Evolutionary conservation across 2,888 invertebrate species (phyloP), one percentile per base, ranked within the genome.

Genomic region (Phania funesta): DNA sequence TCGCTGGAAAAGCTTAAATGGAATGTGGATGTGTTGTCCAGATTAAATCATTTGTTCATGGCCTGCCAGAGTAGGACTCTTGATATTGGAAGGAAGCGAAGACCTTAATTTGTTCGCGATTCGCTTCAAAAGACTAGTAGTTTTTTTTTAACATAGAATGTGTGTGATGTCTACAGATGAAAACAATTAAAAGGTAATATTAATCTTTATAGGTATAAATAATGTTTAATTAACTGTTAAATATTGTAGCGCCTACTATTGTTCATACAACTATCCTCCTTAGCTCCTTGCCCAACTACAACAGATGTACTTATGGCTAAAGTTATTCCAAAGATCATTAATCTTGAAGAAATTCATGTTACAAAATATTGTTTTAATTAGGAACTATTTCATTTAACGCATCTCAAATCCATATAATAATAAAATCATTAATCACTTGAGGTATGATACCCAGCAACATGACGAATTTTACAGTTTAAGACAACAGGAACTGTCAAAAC

Each of bases 401-500:
- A 70, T 71, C 65, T 70, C 7, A 80, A 71, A 77, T 71, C 56
- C 64, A 80, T 50, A 67, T 80, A 68, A 84, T 62, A 50, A 44
- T 64, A 83, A 76, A 85, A 62, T 71, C 86, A 89, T 89, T 88
- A 87, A 88, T 89, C 89, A 89, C 32, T 38, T 4, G 26, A 75
- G 29, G 18, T 13, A 71, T 32, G 54, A 24, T 13, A 13, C 38
- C 3, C 26, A 44, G 44, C 9, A 76, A 77, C 32, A 77, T 77
- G 77, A 52, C 16, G 48, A 65, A 70, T 44, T 20, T 58, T 67
- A 77, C 71, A 64, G 70, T 75, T 75, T 32, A 56, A 82, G 64
- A 65, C 74, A 71, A 76, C 84, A 86, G 86, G 81, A 86, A 78
- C 86, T 89, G 90, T 90, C 90, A 90, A 90, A 90, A 90, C 88